Evolutionary conservation across 2,113 vertebrate species (phyloP).

Genomic region (Malurus melanocephalus): DNA sequence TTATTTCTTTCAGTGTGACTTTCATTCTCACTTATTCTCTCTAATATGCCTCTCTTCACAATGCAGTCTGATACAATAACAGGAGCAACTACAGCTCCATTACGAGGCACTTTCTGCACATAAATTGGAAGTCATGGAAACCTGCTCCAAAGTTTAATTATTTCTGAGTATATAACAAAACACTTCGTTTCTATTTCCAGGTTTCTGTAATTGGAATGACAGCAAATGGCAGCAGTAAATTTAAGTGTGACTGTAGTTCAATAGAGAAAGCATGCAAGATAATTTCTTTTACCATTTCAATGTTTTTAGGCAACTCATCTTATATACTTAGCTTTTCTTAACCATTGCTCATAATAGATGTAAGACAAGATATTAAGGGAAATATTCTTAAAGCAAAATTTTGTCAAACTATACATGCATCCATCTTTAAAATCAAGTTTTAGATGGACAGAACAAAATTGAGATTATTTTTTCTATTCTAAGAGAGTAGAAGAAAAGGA

Average conservation of each 20-base stretch:
- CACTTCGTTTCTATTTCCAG: neutral
- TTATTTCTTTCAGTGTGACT: slow-evolving; percentile 13
- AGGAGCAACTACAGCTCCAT: neutral
- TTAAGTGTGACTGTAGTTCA: neutral
- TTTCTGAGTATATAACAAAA: slow-evolving; percentile 18
- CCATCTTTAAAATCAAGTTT: neutral
- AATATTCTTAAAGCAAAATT: neutral
- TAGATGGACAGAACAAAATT: neutral
- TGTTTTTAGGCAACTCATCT: neutral
- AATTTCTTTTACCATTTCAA: neutral
- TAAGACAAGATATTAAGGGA: neutral
- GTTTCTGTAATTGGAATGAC: slow-evolving; percentile 22
- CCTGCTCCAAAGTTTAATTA: slow-evolving; percentile 19
- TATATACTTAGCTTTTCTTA: neutral
- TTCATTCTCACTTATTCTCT: slow-evolving; percentile 1
- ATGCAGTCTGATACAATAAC: neutral
- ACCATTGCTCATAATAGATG: neutral
- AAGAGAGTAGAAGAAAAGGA: neutral
- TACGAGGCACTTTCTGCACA: neutral
- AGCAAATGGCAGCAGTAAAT: neutral
- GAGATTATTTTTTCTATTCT: neutral
- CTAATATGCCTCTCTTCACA: slow-evolving; percentile 1
- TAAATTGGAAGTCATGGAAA: neutral
- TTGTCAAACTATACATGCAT: neutral
- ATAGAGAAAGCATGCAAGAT: neutral